Conservation (phyloP, 2,888 invertebrate species). For the Pinctada fucata region DNA sequence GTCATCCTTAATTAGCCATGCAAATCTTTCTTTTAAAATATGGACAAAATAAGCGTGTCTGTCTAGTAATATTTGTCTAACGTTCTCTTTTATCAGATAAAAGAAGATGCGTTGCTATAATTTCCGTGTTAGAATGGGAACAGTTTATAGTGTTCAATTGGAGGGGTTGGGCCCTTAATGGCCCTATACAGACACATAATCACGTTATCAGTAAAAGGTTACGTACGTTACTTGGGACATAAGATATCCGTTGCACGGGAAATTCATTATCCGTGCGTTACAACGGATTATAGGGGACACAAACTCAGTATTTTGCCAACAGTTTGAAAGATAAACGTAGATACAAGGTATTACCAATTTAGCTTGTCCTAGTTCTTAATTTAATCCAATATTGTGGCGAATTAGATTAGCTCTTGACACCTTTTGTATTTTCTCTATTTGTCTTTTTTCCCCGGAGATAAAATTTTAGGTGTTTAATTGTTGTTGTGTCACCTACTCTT, state of each 20-base stretch:
- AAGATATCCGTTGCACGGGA: not conserved
- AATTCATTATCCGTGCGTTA: not conserved
- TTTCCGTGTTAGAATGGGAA: not conserved
- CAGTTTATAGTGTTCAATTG: not conserved
- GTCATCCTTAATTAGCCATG: too few relatives aligned
- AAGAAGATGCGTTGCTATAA: not conserved
- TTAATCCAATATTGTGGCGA: conserved; percentile 29
- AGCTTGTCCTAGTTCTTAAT: not conserved
- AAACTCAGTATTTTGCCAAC: not conserved
- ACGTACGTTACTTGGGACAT: not conserved
- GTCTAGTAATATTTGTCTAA: not conserved
- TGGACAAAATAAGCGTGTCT: not conserved
- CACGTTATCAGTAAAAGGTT: not conserved
- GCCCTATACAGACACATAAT: not conserved
- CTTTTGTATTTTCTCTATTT: conserved; percentile 20
- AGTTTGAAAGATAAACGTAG: not conserved
- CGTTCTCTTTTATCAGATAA: not conserved
- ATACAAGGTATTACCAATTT: not conserved
- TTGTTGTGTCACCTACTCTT: too few relatives aligned
- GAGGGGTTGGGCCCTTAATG: not conserved
- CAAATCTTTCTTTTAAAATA: too few relatives aligned
- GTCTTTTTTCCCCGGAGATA: not conserved
- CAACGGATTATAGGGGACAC: not conserved
- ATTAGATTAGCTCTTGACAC: conserved; percentile 26
- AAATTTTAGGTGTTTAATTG: not conserved